These are phyloP conservation scores for Apostichopus parvimensis DNA, from an alignment of 35 echinoderm and acorn worm genomes.

Conservation along the genomic window DNA sequence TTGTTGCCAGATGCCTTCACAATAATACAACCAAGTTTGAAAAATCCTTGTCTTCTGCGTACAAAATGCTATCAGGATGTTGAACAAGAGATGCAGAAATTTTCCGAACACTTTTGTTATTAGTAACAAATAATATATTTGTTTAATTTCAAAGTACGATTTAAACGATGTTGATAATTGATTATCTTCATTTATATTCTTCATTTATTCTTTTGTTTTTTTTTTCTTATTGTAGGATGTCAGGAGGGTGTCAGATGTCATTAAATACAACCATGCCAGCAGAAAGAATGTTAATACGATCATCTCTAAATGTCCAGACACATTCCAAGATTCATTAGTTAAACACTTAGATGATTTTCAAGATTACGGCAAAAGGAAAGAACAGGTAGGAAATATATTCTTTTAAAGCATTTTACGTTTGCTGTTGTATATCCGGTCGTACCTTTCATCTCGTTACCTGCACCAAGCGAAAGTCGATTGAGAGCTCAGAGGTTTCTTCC, in stretches of 20 bases:
- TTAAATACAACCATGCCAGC: constrained; percentile 86
- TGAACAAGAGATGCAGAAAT: too few species aligned
- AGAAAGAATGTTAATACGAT: constrained; percentile 91
- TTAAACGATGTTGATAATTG: too few species aligned
- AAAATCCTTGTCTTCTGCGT: too few species aligned
- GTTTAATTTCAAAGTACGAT: too few species aligned
- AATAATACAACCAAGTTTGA: too few species aligned
- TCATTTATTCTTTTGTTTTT: not conserved
- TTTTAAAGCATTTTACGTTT: not conserved
- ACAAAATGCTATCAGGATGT: too few species aligned
- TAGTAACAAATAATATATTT: too few species aligned
- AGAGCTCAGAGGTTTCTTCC: too few species aligned
- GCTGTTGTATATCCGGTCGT: not conserved
- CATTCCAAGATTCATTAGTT: constrained; percentile 89
- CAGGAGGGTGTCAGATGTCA: constrained; percentile 76
- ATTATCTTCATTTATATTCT: not conserved
- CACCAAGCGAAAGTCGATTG: not conserved
- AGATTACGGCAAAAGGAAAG: constrained; percentile 69
- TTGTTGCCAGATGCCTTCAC: too few species aligned
- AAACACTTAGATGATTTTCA: constrained; percentile 98
- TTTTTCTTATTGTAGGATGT: constrained; percentile 72
- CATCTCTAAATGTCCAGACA: constrained; percentile 94
- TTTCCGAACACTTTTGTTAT: too few species aligned
- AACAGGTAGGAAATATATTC: constrained; percentile 38
- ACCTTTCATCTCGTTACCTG: not conserved